Evolutionary conservation across 2,888 invertebrate species (phyloP).

Genomic region (Noctua janthe): DNA sequence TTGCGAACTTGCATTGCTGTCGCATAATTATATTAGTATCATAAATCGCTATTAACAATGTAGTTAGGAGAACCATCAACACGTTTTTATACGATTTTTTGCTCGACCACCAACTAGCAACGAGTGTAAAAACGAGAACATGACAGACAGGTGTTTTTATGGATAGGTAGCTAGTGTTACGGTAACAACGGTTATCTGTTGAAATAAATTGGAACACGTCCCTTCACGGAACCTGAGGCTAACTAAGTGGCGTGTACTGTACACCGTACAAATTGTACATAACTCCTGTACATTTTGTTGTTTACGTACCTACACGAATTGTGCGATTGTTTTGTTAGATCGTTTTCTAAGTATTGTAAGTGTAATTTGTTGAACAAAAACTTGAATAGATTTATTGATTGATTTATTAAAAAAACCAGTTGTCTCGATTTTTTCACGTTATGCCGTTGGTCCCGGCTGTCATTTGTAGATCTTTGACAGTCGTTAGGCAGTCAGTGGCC

Average conservation of each 20-base stretch:
- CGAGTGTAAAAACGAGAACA: conserved; percentile 57
- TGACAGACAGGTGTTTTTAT: conserved; percentile 58
- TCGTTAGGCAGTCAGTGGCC: too few species aligned
- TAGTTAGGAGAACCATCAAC: conserved; percentile 43
- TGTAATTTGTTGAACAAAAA: conserved; percentile 9
- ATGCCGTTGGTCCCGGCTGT: too few species aligned
- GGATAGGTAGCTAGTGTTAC: conserved; percentile 46
- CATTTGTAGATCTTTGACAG: too few species aligned
- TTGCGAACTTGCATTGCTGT: conserved; percentile 11
- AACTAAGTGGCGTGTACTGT: conserved; percentile 48
- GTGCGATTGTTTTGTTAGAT: background rate
- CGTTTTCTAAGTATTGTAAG: background rate
- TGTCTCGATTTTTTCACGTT: background rate
- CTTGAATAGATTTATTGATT: background rate
- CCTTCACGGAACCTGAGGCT: conserved; percentile 56
- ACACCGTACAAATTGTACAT: conserved; percentile 24
- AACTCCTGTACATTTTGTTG: conserved; percentile 27
- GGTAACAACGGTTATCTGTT: conserved; percentile 56
- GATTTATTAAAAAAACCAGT: background rate
- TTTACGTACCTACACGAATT: conserved; percentile 19
- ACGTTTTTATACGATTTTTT: conserved; percentile 56
- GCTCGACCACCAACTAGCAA: conserved; percentile 26
- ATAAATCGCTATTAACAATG: conserved; percentile 29
- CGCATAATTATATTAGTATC: conserved; percentile 16
- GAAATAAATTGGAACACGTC: conserved; percentile 64